phyloP scores from a whole-genome alignment of 2,797 vertebrate species.

The Falco rusticolus region DNA sequence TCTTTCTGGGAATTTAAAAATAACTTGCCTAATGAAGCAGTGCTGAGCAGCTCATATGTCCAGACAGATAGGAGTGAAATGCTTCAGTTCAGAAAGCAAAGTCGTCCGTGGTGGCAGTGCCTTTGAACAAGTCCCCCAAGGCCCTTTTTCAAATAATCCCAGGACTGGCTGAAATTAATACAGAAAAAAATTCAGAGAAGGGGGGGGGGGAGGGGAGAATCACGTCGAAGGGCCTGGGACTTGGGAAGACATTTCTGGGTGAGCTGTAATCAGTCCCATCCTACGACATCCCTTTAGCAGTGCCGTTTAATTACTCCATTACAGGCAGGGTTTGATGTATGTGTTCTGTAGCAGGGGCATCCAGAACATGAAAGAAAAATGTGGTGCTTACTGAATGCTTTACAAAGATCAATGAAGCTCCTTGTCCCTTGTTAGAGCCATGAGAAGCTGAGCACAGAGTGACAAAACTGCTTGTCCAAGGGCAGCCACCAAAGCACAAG shows the following conservation, averaged over 20 bases:
- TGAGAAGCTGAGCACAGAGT: not conserved
- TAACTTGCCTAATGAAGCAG: slow-evolving; percentile 60
- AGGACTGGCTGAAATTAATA: slow-evolving; percentile 48
- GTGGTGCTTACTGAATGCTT: not conserved
- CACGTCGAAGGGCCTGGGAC: slow-evolving; percentile 1
- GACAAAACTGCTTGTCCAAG: not conserved
- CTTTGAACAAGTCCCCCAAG: slow-evolving; percentile 53
- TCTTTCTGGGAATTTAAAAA: slow-evolving; percentile 72
- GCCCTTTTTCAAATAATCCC: slow-evolving; percentile 43
- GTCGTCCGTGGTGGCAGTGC: not conserved
- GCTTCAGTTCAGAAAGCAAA: slow-evolving; percentile 51
- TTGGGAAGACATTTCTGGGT: slow-evolving; percentile 20
- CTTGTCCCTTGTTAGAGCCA: not conserved
- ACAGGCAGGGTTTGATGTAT: not conserved
- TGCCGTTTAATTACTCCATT: slow-evolving; percentile 21
- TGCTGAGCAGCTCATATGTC: slow-evolving; percentile 48
- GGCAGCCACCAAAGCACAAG: not conserved
- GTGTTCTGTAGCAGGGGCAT: not conserved
- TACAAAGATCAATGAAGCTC: slow-evolving; percentile 1
- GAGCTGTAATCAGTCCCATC: slow-evolving; percentile 14
- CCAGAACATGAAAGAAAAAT: slow-evolving; percentile 23
- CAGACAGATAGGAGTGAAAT: slow-evolving; percentile 62
- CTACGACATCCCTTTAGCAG: not conserved
- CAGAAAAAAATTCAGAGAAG: slow-evolving; percentile 41
- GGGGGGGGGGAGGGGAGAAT: not conserved